These are phyloP conservation scores for Anodontia alba DNA, from an alignment of 2,888 invertebrate species.

Conservation along the genomic window DNA sequence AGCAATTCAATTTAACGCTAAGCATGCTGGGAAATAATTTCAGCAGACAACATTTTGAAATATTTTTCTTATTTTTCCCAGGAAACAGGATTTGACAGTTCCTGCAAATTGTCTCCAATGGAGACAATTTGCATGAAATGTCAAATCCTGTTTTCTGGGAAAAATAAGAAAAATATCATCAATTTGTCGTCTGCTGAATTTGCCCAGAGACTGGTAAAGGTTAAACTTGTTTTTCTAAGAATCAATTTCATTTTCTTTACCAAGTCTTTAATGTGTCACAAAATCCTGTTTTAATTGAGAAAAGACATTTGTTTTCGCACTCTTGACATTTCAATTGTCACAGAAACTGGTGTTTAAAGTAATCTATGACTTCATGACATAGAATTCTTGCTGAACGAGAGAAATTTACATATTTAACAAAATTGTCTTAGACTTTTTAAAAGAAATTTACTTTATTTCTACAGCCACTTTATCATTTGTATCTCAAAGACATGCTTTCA, in stretches of 20 bases:
- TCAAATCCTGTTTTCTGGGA: no score
- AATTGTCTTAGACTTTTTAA: slow-evolving; percentile 14
- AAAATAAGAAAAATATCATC: no score
- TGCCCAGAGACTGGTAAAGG: no score
- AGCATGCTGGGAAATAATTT: no score
- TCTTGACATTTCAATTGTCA: slow-evolving; percentile 13
- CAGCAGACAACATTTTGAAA: no score
- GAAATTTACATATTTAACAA: slow-evolving; percentile 17
- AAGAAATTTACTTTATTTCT: not conserved
- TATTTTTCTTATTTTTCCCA: no score
- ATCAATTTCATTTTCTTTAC: slow-evolving; percentile 20
- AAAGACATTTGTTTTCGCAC: slow-evolving; percentile 20
- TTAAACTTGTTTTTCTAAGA: slow-evolving; percentile 5
- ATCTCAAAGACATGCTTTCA: not conserved
- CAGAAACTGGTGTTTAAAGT: not conserved
- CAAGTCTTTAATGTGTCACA: slow-evolving; percentile 21
- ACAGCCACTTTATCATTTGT: not conserved
- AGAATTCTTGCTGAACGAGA: not conserved
- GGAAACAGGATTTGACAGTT: no score
- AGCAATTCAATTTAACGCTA: slow-evolving; percentile 3
- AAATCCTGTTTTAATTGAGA: slow-evolving; percentile 16
- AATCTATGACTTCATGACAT: slow-evolving; percentile 11
- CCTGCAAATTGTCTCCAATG: no score
- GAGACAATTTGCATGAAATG: no score
- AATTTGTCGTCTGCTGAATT: no score